Evolutionary conservation across 2,888 invertebrate genomes (phyloP), one percentile per base, ranked within the genome.

Genomic region (Acleris laterana): DNA sequence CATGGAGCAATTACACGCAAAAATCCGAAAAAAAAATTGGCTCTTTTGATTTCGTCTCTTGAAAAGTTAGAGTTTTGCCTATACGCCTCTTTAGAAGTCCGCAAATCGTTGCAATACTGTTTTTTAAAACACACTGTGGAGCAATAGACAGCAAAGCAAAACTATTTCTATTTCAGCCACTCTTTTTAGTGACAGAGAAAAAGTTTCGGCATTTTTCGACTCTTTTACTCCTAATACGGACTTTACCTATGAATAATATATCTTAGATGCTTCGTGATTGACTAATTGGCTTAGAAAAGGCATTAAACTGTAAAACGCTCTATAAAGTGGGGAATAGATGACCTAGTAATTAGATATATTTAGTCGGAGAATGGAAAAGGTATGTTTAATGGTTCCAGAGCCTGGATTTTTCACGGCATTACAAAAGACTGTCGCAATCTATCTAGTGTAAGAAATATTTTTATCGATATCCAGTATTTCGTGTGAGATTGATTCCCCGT

Each of bases 91-190:
- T 25, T 25, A 5, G 25, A 25, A 25, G 25, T 5, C 25, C 25
- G 25, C 25, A 25, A 25, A 25, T 28, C 9, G 7, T 7, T 53
- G 7, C 20, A 17, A 19, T 20, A 46, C 57, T 57, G 57, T 46
- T 46, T 11, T 3, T 5, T 13, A 9, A 20, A 20, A 0, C 48
- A 44, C 28, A 46, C 60, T 65, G 60, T 32, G 60, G 7, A 46
- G 20, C 44, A 25, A 46, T 38, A 28, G 25, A n/a, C 48, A 60
- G 49, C 25, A 49, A 64, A 60, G n/a, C 28, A 60, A 44, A 60
- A 61, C 55, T 61, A 65, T 65, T 56, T 56, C 42, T 51, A 61
- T 61, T 56, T 60, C 32, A 50, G 49, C 55, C 25, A 65, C 60
- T 56, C 65, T 60, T 64, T 42, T 38, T 5, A 44, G 49, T 46